These are phyloP conservation scores for Saccostrea glomerata DNA, from an alignment of 1,140 invertebrate species.

Conservation along the genomic window DNA sequence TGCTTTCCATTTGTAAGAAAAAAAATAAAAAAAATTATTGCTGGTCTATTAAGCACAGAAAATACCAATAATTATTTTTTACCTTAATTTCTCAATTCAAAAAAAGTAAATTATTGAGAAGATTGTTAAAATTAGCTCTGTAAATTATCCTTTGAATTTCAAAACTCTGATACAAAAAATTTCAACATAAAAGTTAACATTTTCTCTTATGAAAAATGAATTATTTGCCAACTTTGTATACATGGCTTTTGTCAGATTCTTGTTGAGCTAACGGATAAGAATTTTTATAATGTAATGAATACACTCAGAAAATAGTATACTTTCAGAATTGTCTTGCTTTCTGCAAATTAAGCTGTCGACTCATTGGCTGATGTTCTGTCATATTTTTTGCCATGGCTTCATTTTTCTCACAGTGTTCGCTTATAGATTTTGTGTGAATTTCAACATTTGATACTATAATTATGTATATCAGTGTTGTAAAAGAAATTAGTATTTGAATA, in stretches of 20 bases:
- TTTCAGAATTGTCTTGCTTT: background rate
- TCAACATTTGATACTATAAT: conserved; percentile 17
- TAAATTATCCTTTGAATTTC: background rate
- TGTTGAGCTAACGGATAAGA: background rate
- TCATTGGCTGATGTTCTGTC: background rate
- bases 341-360: background rate
- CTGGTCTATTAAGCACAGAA: background rate
- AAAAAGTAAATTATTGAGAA: background rate
- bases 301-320: background rate
- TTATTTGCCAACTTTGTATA: background rate
- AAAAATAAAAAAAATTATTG: background rate
- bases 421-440: conserved; percentile 5
- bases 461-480: conserved; percentile 25
- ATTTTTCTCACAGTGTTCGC: background rate
- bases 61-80: background rate
- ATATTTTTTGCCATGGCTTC: background rate
- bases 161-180: background rate
- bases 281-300: background rate
- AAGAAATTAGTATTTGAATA: conserved; percentile 9
- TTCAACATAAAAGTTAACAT: background rate
- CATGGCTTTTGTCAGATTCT: too few relatives aligned
- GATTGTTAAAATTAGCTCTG: background rate
- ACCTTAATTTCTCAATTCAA: background rate
- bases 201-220: background rate
- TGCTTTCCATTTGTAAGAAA: background rate